Evolutionary conservation across 2,888 invertebrate species (phyloP).

Genomic region (Smittia sp.): DNA sequence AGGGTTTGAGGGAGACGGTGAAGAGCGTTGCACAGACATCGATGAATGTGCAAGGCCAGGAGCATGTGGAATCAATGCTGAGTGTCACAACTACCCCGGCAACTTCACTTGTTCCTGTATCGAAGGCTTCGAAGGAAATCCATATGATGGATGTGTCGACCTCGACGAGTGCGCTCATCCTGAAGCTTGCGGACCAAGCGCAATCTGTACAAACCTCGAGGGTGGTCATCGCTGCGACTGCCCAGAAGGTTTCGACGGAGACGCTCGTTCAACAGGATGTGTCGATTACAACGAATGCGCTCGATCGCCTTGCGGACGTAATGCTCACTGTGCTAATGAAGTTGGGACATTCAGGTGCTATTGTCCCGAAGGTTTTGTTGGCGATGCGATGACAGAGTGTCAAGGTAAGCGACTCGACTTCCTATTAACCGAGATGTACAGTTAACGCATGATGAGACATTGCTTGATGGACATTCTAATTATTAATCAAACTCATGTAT

Average conservation of each 20-base stretch:
- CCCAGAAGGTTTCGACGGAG: constrained; percentile 76
- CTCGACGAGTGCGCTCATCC: constrained; percentile 76
- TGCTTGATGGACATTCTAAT: constrained; percentile 2
- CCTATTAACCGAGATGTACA: not conserved
- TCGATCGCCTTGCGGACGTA: constrained; percentile 72
- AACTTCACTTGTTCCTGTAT: constrained; percentile 85
- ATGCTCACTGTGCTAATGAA: constrained; percentile 75
- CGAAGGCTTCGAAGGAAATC: constrained; percentile 80
- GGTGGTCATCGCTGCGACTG: constrained; percentile 83
- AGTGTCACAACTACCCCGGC: constrained; percentile 80
- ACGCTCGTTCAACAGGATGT: constrained; percentile 71
- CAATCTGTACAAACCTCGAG: constrained; percentile 74
- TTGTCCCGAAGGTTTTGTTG: constrained; percentile 79
- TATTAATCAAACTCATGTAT: not conserved
- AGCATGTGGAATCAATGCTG: constrained; percentile 76
- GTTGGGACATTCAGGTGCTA: constrained; percentile 76
- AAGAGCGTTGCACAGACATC: constrained; percentile 82
- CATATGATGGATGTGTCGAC: constrained; percentile 76
- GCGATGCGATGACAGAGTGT: constrained; percentile 73
- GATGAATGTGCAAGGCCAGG: constrained; percentile 81
- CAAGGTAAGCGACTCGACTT: constrained; percentile 58
- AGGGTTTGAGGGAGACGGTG: constrained; percentile 88
- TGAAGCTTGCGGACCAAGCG: constrained; percentile 72
- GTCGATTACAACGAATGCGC: constrained; percentile 73
- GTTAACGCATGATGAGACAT: constrained; percentile 17